Conservation (phyloP, 2,113 vertebrate genomes). For the Coryphaenoides rupestris region DNA sequence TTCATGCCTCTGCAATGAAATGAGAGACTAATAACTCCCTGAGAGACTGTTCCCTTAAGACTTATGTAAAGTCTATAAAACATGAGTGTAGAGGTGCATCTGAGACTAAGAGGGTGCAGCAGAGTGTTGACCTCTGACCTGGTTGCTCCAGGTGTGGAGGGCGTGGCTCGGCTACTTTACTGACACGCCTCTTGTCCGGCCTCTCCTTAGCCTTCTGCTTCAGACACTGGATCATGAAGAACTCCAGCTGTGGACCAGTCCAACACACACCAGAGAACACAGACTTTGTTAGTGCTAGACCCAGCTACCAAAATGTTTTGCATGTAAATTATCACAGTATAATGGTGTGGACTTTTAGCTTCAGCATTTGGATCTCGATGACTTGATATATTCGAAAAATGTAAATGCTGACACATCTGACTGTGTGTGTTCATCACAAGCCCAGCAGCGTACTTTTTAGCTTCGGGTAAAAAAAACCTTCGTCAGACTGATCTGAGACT, state of each 20-base stretch:
- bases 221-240: constrained; percentile 96
- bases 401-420: too few species aligned
- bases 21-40: constrained; percentile 17
- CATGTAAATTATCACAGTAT: too few species aligned
- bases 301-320: constrained; percentile 21
- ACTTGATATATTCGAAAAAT: too few species aligned
- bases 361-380: too few species aligned
- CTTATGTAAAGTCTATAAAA: too few species aligned
- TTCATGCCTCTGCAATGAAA: constrained; percentile 37
- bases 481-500: too few species aligned
- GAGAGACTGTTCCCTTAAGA: constrained; percentile 15
- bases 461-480: too few species aligned
- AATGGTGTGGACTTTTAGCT: too few species aligned
- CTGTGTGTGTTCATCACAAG: too few species aligned
- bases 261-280: constrained; percentile 28
- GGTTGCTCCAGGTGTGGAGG: constrained; percentile 91
- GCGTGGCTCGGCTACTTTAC: constrained; percentile 77
- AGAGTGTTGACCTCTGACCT: constrained; percentile 72
- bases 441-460: too few species aligned
- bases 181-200: constrained; percentile 83
- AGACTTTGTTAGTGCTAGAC: constrained; percentile 10
- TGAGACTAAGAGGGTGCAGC: not conserved
- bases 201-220: constrained; percentile 92
- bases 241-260: constrained; percentile 84
- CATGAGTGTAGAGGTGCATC: not conserved